A percentile compares a stretch with the other conserved stretches of the same genome.
Evolutionary conservation across 1,140 invertebrate species (phyloP).

Genomic region (Drosophila busckii): DNA sequence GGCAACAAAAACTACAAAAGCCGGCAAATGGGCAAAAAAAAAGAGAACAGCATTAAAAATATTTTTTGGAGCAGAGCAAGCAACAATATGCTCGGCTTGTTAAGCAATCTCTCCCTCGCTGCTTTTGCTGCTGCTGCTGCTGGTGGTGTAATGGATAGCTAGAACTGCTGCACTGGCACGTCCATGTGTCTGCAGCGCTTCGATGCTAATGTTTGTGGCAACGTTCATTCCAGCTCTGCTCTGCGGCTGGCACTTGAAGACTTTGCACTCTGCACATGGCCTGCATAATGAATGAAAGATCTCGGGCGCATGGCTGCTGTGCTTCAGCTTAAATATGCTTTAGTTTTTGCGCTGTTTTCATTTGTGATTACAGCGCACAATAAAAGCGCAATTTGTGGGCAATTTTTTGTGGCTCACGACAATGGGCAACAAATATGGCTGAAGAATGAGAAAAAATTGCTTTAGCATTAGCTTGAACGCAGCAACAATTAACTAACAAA

Average conservation of each 20-base stretch:
- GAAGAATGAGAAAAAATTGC: too few species aligned
- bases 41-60: conserved; percentile 29
- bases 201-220: conserved; percentile 58
- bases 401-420: conserved; percentile 32
- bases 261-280: conserved; percentile 65
- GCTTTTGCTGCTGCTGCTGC: not conserved
- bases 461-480: too few species aligned
- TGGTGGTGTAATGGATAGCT: too few species aligned
- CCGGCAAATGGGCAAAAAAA: not conserved
- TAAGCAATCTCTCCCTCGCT: not conserved
- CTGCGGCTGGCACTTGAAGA: conserved; percentile 42
- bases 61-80: too few species aligned
- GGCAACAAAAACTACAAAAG: conserved; percentile 13
- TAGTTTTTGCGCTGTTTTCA: conserved; percentile 39
- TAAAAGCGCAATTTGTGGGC: conserved; percentile 67
- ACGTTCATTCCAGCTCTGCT: conserved; percentile 17
- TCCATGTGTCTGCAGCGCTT: conserved; percentile 30
- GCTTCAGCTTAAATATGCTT: conserved; percentile 51
- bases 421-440: conserved; percentile 15
- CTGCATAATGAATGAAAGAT: conserved; percentile 64
- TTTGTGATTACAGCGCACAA: conserved; percentile 51
- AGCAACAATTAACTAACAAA: too few species aligned
- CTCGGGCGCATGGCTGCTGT: conserved; percentile 20
- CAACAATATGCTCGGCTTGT: conserved; percentile 3
- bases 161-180: too few species aligned